A percentile compares a stretch with the other conserved stretches of the same genome.
phyloP scores from a whole-genome alignment of 1,140 invertebrate species.

The Aporrectodea caliginosa region DNA sequence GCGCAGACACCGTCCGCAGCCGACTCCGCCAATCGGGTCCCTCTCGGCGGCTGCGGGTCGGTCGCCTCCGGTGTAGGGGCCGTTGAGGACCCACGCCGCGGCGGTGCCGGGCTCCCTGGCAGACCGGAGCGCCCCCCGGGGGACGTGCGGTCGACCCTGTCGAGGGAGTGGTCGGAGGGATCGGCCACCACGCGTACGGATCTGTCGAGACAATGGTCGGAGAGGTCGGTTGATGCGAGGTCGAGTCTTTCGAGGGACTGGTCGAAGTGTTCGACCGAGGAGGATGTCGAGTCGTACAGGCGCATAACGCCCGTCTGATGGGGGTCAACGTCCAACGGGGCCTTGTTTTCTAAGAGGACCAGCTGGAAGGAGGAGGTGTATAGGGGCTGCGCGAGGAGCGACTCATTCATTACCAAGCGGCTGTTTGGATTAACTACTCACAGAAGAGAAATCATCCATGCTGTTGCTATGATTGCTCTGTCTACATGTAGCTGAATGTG shows the following conservation, averaged over 20 bases:
- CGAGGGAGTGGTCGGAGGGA: not conserved
- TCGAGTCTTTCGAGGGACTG: not conserved
- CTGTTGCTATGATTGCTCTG: no score
- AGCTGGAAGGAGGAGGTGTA: no score
- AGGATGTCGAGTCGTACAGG: not conserved
- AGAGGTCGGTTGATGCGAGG: not conserved
- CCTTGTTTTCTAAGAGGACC: not conserved
- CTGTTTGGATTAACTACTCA: no score
- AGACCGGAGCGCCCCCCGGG: not conserved
- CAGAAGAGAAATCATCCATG: no score
- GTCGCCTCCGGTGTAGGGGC: no score
- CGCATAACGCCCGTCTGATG: not conserved
- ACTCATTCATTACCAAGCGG: no score
- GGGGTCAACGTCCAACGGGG: not conserved
- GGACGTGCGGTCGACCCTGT: not conserved
- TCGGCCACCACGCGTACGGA: not conserved
- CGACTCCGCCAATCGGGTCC: not conserved
- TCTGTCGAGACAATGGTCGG: constrained; percentile 2
- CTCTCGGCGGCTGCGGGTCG: no score
- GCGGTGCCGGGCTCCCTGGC: not conserved
- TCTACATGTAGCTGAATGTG: no score
- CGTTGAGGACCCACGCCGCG: constrained; percentile 9
- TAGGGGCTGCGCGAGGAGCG: no score
- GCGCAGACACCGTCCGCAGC: constrained; percentile 51
- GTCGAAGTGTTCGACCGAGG: not conserved